These are phyloP conservation scores for Etia nguti DNA, from an alignment of 2,113 vertebrate species.

Conservation along the genomic window DNA sequence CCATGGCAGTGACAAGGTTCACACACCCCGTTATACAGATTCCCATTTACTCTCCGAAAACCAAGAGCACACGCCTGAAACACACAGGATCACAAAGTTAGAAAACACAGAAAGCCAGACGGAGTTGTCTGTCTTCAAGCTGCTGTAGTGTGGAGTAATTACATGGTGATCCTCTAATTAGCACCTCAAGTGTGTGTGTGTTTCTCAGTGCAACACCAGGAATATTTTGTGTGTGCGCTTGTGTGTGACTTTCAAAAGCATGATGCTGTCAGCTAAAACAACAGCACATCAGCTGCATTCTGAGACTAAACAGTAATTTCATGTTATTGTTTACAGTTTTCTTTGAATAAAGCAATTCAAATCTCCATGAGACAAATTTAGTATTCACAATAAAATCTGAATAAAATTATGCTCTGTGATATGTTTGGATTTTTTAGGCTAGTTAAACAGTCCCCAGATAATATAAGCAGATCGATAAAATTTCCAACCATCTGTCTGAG, in stretches of 20 bases:
- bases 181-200: not conserved
- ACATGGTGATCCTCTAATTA: constrained; percentile 5
- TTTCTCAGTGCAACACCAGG: not conserved
- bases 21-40: constrained; percentile 54
- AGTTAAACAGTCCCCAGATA: not conserved
- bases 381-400: not conserved
- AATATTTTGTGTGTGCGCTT: not conserved
- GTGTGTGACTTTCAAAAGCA: not conserved
- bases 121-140: not conserved
- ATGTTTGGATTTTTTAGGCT: not conserved
- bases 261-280: not conserved
- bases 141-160: not conserved
- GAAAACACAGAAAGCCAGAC: not conserved
- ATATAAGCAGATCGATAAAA: not conserved
- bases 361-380: not conserved
- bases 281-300: not conserved
- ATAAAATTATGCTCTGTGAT: not conserved
- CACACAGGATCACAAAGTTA: not conserved
- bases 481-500: not conserved
- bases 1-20: constrained; percentile 55
- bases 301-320: not conserved
- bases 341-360: not conserved
- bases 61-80: constrained; percentile 49
- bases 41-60: constrained; percentile 51
- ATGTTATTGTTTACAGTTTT: not conserved